Evolutionary conservation across 2,797 vertebrate genomes (phyloP).

Genomic region (Oreortyx pictus): DNA sequence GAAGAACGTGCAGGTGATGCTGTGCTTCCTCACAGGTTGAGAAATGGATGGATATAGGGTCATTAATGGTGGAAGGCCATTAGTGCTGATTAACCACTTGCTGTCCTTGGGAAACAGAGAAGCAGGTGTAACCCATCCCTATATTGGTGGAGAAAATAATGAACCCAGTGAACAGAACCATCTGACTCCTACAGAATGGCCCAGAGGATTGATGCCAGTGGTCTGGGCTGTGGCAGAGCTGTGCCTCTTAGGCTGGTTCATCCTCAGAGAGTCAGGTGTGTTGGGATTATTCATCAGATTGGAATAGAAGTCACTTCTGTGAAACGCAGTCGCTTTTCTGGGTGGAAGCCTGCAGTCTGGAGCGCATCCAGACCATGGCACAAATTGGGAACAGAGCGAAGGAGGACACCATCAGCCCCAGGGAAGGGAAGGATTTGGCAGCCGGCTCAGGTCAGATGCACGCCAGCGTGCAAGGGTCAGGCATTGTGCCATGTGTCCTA

Average conservation of each 20-base stretch:
- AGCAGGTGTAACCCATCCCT: not conserved
- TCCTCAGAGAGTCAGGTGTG: not conserved
- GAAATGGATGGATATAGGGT: not conserved
- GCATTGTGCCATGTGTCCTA: not conserved
- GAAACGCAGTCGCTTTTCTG: accelerated
- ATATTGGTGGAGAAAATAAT: not conserved
- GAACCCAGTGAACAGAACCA: not conserved
- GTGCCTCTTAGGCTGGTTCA: not conserved
- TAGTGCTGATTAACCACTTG: not conserved
- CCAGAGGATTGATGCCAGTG: not conserved
- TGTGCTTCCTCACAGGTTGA: not conserved
- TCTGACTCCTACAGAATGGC: not conserved
- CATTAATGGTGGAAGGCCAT: not conserved
- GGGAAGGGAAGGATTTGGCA: not conserved
- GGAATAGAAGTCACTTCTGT: not conserved
- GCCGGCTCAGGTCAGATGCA: not conserved
- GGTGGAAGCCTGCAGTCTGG: not conserved
- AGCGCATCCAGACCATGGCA: not conserved
- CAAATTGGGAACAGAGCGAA: not conserved
- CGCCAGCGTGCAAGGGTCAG: not conserved
- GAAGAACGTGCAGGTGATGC: not conserved
- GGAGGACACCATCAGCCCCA: accelerated
- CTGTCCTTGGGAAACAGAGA: not conserved
- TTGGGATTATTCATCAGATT: not conserved
- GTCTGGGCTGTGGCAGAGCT: not conserved